A percentile compares a stretch with the other conserved stretches of the same genome.
Evolutionary conservation across 2,888 invertebrate genomes (phyloP).

Genomic region (Lacanobia wlatinum): DNA sequence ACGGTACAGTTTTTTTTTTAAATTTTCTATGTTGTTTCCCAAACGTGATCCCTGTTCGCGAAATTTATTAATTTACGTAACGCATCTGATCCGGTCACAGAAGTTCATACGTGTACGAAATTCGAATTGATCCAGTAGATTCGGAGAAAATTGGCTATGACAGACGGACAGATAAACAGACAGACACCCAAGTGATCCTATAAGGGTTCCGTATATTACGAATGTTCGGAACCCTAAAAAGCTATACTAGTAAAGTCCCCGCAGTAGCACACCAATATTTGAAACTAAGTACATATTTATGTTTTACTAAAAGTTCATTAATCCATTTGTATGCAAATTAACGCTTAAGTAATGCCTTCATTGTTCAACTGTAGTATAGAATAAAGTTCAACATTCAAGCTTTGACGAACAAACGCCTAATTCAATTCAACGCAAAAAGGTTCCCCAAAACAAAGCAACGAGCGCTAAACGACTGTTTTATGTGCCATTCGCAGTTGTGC

Average conservation of each 20-base stretch:
- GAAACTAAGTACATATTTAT: slow-evolving; percentile 44
- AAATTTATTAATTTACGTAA: no score
- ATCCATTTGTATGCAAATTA: slow-evolving; percentile 62
- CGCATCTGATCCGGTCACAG: no score
- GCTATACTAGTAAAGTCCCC: not conserved
- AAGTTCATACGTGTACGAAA: no score
- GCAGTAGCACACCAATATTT: slow-evolving; percentile 46
- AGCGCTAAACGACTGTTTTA: slow-evolving; percentile 72
- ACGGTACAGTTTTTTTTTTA: no score
- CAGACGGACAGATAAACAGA: no score
- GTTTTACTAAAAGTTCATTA: slow-evolving; percentile 59
- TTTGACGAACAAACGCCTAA: slow-evolving; percentile 66
- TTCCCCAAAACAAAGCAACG: slow-evolving; percentile 68
- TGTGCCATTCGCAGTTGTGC: slow-evolving; percentile 67
- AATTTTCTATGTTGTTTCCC: no score
- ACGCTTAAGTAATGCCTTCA: slow-evolving; percentile 58
- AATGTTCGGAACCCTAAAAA: not conserved
- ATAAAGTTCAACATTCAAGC: slow-evolving; percentile 60
- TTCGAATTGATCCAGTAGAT: no score
- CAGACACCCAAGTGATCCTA: no score
- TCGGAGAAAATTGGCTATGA: no score
- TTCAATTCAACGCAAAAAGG: slow-evolving; percentile 69
- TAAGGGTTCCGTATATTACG: no score
- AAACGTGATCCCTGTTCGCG: no score
- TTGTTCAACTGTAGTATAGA: slow-evolving; percentile 60